A percentile compares a stretch with the other conserved stretches of the same genome.
Evolutionary conservation across 2,113 vertebrate species (phyloP).

Genomic region (Lycaon pictus): DNA sequence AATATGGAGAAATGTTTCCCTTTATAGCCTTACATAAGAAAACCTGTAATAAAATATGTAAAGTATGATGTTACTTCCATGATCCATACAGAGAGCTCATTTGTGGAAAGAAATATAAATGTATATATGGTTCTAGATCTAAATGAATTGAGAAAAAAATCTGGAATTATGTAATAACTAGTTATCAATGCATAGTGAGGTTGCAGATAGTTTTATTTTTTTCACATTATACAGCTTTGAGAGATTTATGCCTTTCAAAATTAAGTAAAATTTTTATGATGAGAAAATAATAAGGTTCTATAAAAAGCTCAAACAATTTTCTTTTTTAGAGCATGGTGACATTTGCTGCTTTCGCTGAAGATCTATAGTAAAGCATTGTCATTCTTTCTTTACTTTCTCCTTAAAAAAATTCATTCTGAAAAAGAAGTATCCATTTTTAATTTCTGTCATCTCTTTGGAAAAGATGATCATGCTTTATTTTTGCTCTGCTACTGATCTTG

Average conservation of each 20-base stretch:
- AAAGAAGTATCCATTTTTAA: background rate
- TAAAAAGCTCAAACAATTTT: conserved; percentile 3
- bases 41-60: background rate
- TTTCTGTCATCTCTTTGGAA: background rate
- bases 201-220: background rate
- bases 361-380: background rate
- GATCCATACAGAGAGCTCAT: background rate
- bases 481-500: background rate
- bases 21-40: background rate
- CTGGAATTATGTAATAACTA: background rate
- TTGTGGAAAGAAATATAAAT: background rate
- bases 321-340: background rate
- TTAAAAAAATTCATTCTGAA: background rate
- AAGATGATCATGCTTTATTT: background rate
- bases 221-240: background rate
- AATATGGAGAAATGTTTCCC: background rate
- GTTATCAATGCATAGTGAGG: background rate
- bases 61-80: background rate
- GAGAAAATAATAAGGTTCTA: conserved; percentile 31
- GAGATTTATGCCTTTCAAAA: background rate
- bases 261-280: conserved; percentile 29
- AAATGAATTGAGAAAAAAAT: background rate
- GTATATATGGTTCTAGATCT: background rate
- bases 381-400: conserved; percentile 1
- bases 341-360: background rate